Base-by-base conservation (phyloP, 2,797 vertebrate species). In the Scarus forsteni region DNA sequence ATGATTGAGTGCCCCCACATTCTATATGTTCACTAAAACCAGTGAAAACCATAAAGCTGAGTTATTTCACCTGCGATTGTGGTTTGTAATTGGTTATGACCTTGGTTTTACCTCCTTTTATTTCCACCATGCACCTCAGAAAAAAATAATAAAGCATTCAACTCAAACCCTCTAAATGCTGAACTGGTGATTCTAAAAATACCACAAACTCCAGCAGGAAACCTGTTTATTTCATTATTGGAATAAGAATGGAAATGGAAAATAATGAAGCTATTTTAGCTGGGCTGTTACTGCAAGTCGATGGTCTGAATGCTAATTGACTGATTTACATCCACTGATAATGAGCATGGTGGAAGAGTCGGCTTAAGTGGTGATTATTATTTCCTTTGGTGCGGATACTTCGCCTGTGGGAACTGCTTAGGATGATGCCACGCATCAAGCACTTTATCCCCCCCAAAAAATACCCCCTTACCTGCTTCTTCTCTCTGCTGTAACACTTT, bases 281-380 rank as follows among this genome's bases (percentile, higher is more conserved):
- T 56, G 16, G 46, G 36, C 64, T 59, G 27, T 9, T 51, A 66
- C 57, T 68, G 60, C 36, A 18, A 68, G 51, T 66, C 6, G 36
- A 70, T 49, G 43, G 67, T 48, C 64, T 79, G 73, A 80, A 77
- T 81, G 73, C 66, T 79, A 81, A 87, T 66, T 59, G 46, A 64
- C 68, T 75, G 75, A 69, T 85, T 89, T 80, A 79, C 69, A 75
- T 75, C 43, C 50, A 19, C 54, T 84, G 76, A 71, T 85, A 88
- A 79, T 72, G 73, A 78, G 65, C 52, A 53, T 46, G 56, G 70
- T 64, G 65, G 59, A 85, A 83, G 76, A 46, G 60, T 15, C 3
- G 46, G 66, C 75, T 57, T 71, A 84, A 85, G 77, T 77, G 64
- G 66, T 85, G 80, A 80, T 89, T 88, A 79, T 81, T 81, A 66